Base-by-base conservation (phyloP, 2,888 invertebrate species). In the Ochlodes sylvanus region DNA sequence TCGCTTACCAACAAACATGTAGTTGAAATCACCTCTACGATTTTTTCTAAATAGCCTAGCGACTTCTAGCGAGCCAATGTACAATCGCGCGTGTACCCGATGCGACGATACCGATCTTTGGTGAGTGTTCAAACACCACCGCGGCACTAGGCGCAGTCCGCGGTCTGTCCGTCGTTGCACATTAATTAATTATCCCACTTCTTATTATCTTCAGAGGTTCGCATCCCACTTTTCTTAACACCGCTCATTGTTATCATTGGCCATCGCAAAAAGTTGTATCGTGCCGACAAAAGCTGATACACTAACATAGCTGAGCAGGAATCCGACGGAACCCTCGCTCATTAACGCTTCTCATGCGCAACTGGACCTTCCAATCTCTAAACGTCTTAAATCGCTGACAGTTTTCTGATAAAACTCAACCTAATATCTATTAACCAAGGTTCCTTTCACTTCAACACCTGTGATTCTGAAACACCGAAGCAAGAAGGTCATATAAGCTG, bases 271-370 rank as follows among this genome's bases (percentile, higher is more conserved):
- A 92, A 92, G 84, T 82, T 78, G 81, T 80, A 81, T 84, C 85
- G 82, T 80, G 90, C 92, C 92, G 92, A 92, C 92, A 92, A 93
- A 92, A 89, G 92, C 86, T 83, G 86, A 86, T 87, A 85, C 84
- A 86, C 85, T 83, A 85, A 87, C 91, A 88, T 89, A 79, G 85
- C 88, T 84, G 82, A 76, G 73, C 69, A 74, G 90, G 92, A 91
- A 90, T 92, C 87, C 85, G 82, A 83, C 81, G 84, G 87, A 84
- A 86, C 85, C 84, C 80, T 78, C 80, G 86, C 92, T 93, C 92
- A 93, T 92, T 93, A 93, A 90, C 92, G 91, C 91, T 88, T 87
- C 86, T 82, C 81, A 78, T 74, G 78, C 77, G 77, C 84, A 79
- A 76, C 80, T 78, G 76, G 73, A 64, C 70, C 76, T 72, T 78